Base-by-base conservation (phyloP, 2,113 vertebrate species). In the Leiothrix lutea region DNA sequence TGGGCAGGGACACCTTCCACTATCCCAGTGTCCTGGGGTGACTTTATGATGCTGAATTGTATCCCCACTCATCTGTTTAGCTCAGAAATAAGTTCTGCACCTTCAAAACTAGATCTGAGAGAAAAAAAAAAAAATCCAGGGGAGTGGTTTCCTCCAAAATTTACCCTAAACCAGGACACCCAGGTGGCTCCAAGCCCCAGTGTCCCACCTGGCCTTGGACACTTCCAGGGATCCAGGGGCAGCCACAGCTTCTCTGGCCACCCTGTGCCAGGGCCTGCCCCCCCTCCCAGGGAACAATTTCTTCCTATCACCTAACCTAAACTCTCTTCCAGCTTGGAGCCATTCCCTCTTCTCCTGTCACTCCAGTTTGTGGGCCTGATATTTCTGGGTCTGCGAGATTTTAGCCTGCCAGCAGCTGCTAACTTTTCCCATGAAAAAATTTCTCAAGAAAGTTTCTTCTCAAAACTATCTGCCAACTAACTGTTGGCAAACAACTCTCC, bases 201-300 rank as follows among this genome's bases (percentile, higher is more conserved):
- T 45, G 44, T 29, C 24, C 61, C n/a, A 1, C 13, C 5, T 53
- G n/a, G 24, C 16, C 33, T 25, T n/a, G 53, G 16, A 1, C 33
- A 53, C 20, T 66, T 0, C 8, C 53, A 81, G 38, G 23, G 13
- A 53, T 45, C 15, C 51, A 74, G 33, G 7, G 14, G 10, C 28
- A 81, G 44, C 45, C 53, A n/a, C 33, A 73, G 22, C 23, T 38
- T 0, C 45, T 38, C 28, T 58, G 60, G 23, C 22, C 6, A n/a
- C 1, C 14, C 35, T 65, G 31, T 19, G 12, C 44, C 31, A 48
- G 57, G 5, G 8, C 6, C 19, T 69, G 0, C 0, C 15, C 24
- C 21, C 12, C 19, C 6, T 40, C 12, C 0, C 0, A 57, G 31
- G 3, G 9, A 47, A 40, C 1, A 62, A 56, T n/a, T 40, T 11